Conservation (phyloP, 2,888 invertebrate species). For the Philereme vetulata region DNA sequence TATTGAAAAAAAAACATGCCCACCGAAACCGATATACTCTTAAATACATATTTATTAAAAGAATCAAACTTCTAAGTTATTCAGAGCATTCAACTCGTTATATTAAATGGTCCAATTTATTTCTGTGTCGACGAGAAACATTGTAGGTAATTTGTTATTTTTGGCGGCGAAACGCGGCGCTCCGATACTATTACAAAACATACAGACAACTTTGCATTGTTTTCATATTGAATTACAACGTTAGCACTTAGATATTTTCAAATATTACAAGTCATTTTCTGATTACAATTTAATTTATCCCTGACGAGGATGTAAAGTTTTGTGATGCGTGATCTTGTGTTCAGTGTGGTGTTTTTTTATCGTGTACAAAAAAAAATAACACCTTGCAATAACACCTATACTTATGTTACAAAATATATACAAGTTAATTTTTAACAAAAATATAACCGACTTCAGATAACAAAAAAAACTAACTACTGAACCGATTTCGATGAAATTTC, state of each 20-base stretch:
- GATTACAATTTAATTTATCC: too few species aligned
- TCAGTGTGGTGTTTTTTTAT: too few species aligned
- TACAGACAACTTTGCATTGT: conserved; percentile 17
- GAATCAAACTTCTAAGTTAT: not conserved
- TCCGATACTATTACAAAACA: conserved; percentile 22
- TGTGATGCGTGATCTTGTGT: too few species aligned
- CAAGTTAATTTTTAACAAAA: too few species aligned
- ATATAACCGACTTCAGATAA: too few species aligned
- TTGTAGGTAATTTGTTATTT: conserved; percentile 29
- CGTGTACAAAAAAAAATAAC: too few species aligned
- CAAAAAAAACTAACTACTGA: too few species aligned
- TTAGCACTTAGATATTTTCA: not conserved
- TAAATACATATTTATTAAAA: not conserved
- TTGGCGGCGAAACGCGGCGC: conserved; percentile 21
- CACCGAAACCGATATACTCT: not conserved
- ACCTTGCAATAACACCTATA: too few species aligned
- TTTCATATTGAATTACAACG: conserved; percentile 17
- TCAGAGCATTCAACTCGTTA: conserved; percentile 20
- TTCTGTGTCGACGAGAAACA: conserved; percentile 15
- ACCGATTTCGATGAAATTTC: too few species aligned
- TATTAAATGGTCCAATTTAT: conserved; percentile 15
- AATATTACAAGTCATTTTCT: not conserved
- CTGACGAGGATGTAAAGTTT: too few species aligned
- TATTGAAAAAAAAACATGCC: not conserved
- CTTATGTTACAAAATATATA: too few species aligned